phyloP scores from a whole-genome alignment of 1,140 invertebrate genomes.

The Halyomorpha halys region DNA sequence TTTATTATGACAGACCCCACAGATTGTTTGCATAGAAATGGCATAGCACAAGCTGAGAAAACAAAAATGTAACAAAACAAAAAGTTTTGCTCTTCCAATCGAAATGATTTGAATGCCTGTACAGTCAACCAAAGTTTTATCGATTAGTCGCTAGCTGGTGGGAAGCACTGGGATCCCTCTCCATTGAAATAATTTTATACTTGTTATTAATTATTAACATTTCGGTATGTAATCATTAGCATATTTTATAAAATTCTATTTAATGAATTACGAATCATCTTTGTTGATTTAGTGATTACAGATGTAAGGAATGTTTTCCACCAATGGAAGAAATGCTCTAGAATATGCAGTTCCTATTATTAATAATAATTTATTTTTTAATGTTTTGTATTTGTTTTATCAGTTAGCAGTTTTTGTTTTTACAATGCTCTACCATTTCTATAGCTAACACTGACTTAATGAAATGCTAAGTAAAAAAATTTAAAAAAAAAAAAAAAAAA shows the following conservation, averaged over 20 bases:
- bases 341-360: conserved; percentile 11
- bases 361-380: conserved; percentile 15
- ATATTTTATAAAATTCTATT: no score
- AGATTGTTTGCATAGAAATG: conserved; percentile 22
- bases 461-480: conserved; percentile 1
- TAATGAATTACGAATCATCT: no score
- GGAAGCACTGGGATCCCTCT: no score
- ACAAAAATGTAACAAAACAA: conserved; percentile 1
- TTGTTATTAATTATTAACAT: no score
- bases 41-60: conserved; percentile 19
- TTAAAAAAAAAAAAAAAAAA: not conserved
- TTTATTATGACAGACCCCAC: conserved; percentile 19
- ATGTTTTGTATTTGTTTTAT: not conserved
- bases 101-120: no score
- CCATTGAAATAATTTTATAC: no score
- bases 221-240: no score
- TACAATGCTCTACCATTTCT: conserved; percentile 24
- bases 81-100: conserved; percentile 16
- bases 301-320: no score
- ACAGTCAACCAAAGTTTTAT: no score
- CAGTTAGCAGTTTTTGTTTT: conserved; percentile 2
- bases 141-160: no score
- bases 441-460: conserved; percentile 21
- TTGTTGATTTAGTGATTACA: no score
- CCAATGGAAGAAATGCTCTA: no score